Conservation (phyloP, 2,888 invertebrate genomes). For the Phlogophora meticulosa region DNA sequence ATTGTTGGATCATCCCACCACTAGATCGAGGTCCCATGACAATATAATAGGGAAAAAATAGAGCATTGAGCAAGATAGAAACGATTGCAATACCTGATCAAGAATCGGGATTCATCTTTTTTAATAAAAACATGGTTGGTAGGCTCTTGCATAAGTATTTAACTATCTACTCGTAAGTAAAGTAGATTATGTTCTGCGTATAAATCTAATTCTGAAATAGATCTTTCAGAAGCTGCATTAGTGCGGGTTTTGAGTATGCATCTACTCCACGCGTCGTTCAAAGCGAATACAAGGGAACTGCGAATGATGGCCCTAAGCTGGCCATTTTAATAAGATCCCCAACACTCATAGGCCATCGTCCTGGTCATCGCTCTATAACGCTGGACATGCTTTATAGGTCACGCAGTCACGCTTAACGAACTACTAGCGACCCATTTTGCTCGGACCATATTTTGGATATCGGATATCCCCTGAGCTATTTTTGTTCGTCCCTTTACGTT, state of each 20-base stretch:
- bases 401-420: slow-evolving; percentile 74
- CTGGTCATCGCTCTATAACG: slow-evolving; percentile 37
- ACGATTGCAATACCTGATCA: slow-evolving; percentile 20
- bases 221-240: slow-evolving; percentile 15
- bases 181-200: not conserved
- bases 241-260: slow-evolving; percentile 25
- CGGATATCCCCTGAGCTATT: slow-evolving; percentile 57
- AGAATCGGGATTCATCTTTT: slow-evolving; percentile 8
- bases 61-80: slow-evolving; percentile 9
- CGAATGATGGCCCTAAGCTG: slow-evolving; percentile 32
- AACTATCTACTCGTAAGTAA: no score
- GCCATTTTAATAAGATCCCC: slow-evolving; percentile 47
- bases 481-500: slow-evolving; percentile 58
- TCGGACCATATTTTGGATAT: slow-evolving; percentile 65
- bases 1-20: not conserved
- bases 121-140: slow-evolving; percentile 14
- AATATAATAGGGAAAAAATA: not conserved
- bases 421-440: slow-evolving; percentile 73
- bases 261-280: slow-evolving; percentile 25
- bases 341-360: slow-evolving; percentile 1
- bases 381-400: slow-evolving; percentile 72
- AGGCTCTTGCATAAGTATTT: not conserved
- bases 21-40: not conserved
- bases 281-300: slow-evolving; percentile 40
- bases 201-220: slow-evolving; percentile 10